phyloP scores from a whole-genome alignment of 2,797 vertebrate genomes.

The Xenopus petersii region DNA sequence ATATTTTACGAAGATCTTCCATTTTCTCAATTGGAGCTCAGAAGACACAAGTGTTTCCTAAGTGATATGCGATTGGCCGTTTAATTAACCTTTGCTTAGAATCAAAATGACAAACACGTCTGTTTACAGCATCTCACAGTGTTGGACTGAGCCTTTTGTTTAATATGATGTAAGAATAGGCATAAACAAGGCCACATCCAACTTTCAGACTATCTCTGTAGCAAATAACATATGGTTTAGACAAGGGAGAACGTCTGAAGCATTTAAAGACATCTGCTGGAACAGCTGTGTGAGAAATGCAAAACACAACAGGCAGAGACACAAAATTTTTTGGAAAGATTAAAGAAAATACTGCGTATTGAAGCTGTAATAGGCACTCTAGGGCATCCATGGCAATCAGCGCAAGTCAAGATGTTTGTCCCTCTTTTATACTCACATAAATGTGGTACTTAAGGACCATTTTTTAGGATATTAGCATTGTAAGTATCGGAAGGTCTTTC shows the following conservation, averaged over 20 bases:
- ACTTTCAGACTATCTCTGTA: constrained; percentile 21
- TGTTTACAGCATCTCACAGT: constrained; percentile 12
- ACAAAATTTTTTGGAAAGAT: constrained; percentile 13
- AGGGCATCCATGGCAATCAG: no score
- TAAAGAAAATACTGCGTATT: background rate
- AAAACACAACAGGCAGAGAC: constrained; percentile 20
- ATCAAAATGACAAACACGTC: background rate
- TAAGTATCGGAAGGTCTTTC: no score
- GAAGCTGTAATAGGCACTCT: no score
- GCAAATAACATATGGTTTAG: constrained; percentile 36
- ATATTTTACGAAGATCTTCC: no score
- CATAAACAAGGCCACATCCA: constrained; percentile 19
- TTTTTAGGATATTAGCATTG: no score
- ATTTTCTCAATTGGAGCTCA: no score
- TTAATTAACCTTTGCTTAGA: no score
- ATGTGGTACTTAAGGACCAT: no score
- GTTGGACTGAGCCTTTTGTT: constrained; percentile 12
- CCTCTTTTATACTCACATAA: no score
- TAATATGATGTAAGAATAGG: constrained; percentile 22
- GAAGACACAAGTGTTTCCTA: no score
- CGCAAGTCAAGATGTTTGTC: no score
- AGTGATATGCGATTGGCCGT: no score
- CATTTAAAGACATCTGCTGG: constrained; percentile 33
- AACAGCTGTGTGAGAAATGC: constrained; percentile 34
- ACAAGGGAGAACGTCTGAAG: constrained; percentile 33